These are phyloP conservation scores for Alosa alosa DNA, from an alignment of 2,113 vertebrate species.

Conservation along the genomic window DNA sequence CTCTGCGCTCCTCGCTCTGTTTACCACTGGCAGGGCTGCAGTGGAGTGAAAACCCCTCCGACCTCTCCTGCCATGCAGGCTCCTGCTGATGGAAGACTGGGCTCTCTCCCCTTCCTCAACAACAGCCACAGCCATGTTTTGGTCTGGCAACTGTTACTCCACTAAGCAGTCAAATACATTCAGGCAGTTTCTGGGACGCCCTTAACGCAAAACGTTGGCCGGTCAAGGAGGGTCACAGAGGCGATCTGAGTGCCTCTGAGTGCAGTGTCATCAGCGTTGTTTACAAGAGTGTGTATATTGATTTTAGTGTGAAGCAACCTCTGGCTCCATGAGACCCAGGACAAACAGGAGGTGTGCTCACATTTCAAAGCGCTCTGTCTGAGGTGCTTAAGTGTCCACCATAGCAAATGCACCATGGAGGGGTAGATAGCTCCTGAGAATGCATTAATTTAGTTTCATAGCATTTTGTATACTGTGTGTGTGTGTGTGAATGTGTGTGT, in stretches of 20 bases:
- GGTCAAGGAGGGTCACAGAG: constrained; percentile 5
- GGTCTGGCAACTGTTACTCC: neutral
- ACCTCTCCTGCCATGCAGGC: constrained; percentile 48
- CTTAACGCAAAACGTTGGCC: neutral
- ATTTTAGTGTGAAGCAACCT: constrained; percentile 42
- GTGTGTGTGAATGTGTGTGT: neutral
- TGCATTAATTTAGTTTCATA: constrained; percentile 6
- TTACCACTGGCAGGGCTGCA: constrained; percentile 53
- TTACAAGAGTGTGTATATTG: constrained; percentile 48
- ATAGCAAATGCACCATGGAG: constrained; percentile 41
- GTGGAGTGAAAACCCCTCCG: constrained; percentile 53
- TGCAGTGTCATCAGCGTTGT: constrained; percentile 45
- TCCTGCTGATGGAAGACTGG: constrained; percentile 43
- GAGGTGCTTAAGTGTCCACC: constrained; percentile 35
- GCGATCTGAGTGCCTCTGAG: neutral
- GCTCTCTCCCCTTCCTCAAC: constrained; percentile 50
- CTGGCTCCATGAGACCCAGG: constrained; percentile 42
- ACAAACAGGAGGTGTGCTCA: constrained; percentile 50
- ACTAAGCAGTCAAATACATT: neutral
- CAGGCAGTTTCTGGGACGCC: neutral
- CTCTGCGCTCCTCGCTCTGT: constrained; percentile 51
- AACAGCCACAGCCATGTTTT: constrained; percentile 5
- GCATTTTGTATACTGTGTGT: constrained; percentile 17
- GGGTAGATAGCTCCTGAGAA: constrained; percentile 31
- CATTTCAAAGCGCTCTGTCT: constrained; percentile 44